These are phyloP conservation scores for Eupeodes corollae DNA, from an alignment of 1,140 invertebrate genomes.

Conservation along the genomic window DNA sequence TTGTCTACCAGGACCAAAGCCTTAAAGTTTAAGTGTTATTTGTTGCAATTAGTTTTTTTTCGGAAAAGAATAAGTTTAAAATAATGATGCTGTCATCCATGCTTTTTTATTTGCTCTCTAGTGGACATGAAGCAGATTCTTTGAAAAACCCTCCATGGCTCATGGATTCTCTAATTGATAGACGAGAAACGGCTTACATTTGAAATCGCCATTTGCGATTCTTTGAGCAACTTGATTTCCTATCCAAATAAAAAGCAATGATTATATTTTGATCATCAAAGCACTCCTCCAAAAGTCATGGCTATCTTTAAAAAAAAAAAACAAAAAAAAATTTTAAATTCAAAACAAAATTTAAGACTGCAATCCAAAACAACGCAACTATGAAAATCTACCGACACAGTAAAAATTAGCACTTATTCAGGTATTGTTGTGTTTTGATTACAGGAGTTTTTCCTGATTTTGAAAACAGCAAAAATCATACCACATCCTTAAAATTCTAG, in stretches of 20 bases:
- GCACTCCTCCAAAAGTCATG: too few species aligned
- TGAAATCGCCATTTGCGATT: constrained; percentile 36
- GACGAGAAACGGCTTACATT: constrained; percentile 37
- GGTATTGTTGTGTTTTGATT: too few species aligned
- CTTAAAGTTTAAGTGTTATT: constrained; percentile 12
- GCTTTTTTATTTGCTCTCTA: constrained; percentile 34
- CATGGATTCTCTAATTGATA: constrained; percentile 33
- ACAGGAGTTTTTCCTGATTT: too few species aligned
- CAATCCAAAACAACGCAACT: too few species aligned
- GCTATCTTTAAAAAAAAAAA: too few species aligned
- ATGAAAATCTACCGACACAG: too few species aligned
- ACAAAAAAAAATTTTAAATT: too few species aligned
- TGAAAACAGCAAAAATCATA: too few species aligned
- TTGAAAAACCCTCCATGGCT: constrained; percentile 31
- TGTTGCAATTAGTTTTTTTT: constrained; percentile 17
- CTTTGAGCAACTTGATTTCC: constrained; percentile 11
- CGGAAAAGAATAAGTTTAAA: constrained; percentile 23
- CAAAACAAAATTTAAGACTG: too few species aligned
- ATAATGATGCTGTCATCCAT: constrained; percentile 28
- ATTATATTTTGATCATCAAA: constrained; percentile 17
- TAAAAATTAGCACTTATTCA: too few species aligned
- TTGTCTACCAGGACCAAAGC: constrained; percentile 25
- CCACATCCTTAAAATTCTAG: too few species aligned
- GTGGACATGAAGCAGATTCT: constrained; percentile 27
- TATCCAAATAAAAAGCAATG: constrained; percentile 13